Conservation (phyloP, 2,888 invertebrate genomes). For the Blastobasis lacticolella region DNA sequence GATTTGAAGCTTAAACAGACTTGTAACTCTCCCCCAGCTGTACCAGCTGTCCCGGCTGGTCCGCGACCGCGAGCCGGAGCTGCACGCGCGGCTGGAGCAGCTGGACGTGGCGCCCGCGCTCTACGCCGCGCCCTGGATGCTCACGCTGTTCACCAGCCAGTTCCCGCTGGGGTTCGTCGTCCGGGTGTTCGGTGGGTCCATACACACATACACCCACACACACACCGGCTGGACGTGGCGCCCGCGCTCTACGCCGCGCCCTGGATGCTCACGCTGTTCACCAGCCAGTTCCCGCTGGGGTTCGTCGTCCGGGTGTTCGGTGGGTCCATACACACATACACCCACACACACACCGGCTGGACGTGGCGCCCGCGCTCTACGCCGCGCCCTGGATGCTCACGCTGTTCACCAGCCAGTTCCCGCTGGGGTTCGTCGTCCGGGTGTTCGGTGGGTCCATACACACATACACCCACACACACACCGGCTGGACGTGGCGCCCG, state of each 20-base stretch:
- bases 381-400: constrained; percentile 98
- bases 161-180: constrained; percentile 97
- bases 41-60: constrained; percentile 95
- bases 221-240: constrained; percentile 94
- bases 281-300: constrained; percentile 96
- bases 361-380: constrained; percentile 94
- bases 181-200: constrained; percentile 86
- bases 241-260: constrained; percentile 97
- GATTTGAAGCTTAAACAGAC: no score
- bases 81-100: constrained; percentile 89
- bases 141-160: constrained; percentile 96
- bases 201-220: no score
- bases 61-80: constrained; percentile 88
- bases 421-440: constrained; percentile 94
- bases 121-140: constrained; percentile 97
- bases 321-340: no score
- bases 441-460: constrained; percentile 92
- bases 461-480: no score
- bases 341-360: no score
- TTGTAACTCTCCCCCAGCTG: constrained; percentile 82
- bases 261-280: constrained; percentile 96
- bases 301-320: constrained; percentile 96
- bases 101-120: constrained; percentile 95
- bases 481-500: no score
- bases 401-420: constrained; percentile 96